Evolutionary conservation across 2,797 vertebrate species (phyloP), one percentile per base, ranked within the genome.

Genomic region (Cirrhinus mrigala): DNA sequence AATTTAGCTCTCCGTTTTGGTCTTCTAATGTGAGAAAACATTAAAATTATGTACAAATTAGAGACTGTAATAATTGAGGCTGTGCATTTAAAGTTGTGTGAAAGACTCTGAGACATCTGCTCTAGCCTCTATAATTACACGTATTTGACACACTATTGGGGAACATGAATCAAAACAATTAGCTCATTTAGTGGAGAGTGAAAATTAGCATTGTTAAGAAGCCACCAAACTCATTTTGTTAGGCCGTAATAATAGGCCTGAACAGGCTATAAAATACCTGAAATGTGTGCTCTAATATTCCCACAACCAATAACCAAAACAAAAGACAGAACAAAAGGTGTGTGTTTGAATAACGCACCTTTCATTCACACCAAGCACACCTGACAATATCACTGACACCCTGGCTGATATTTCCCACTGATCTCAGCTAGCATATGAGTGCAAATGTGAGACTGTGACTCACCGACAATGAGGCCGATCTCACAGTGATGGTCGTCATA

Each of bases 401-500:
- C 22, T 16, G 29, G 20, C 16, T 56, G 29, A n/a, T n/a, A 20
- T 66, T 60, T 82, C 68, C 24, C 50, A n/a, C 24, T 8, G 37
- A 60, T 46, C 54, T 82, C 24, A 24, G 11, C 22, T 14, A 73
- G 8, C 0, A 3, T 48, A 16, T 27, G 50, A 16, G 40, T 3
- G 16, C 5, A 18, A 82, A 40, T 4, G 5, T 15, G 29, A 22
- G 27, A 46, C 24, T 8, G 12, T 1, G 27, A 93, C 97, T 96
- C 89, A 98, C 98, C 98, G 1, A 99, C 93, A 69, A 99, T 99
- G 70, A 99, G 97, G 33, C 98, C 98, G 10, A 99, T 95, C 93
- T 99, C 98, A 77, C 98, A 99, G 94, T 96, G 96, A 7, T 97
- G 97, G 87, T 99, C 98, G 0, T 99, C 98, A 0, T 96, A 99